A percentile compares a stretch with the other conserved stretches of the same genome.
phyloP scores from a whole-genome alignment of 2,888 invertebrate genomes.

The Dynastes hyllus region DNA sequence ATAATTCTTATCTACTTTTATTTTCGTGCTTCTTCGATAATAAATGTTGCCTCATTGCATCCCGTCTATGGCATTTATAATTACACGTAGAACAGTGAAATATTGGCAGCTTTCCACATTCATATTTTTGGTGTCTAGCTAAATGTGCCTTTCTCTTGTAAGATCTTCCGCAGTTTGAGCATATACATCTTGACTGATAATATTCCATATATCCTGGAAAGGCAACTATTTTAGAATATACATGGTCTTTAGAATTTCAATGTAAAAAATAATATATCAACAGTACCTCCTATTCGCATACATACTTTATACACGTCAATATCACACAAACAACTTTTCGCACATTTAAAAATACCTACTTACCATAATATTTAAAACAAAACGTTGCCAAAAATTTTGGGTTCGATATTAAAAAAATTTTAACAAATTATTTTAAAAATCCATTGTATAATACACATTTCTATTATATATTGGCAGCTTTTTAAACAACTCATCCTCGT shows the following conservation, averaged over 20 bases:
- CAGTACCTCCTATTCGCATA: too few relatives aligned
- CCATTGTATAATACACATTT: too few relatives aligned
- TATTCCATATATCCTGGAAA: slow-evolving; percentile 41
- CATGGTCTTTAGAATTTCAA: not conserved
- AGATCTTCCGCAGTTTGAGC: slow-evolving; percentile 54
- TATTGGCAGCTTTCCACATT: slow-evolving; percentile 59
- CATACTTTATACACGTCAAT: too few relatives aligned
- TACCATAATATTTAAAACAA: too few relatives aligned
- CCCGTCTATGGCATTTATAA: slow-evolving; percentile 49
- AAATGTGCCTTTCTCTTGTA: slow-evolving; percentile 57
- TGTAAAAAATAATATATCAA: slow-evolving; percentile 15
- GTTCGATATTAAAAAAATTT: too few relatives aligned
- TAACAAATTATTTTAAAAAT: too few relatives aligned
- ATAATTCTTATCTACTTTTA: slow-evolving; percentile 28
- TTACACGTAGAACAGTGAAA: slow-evolving; percentile 59
- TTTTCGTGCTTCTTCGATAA: slow-evolving; percentile 46
- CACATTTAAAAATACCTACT: too few relatives aligned
- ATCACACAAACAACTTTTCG: too few relatives aligned
- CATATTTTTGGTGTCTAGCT: slow-evolving; percentile 59
- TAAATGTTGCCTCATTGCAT: slow-evolving; percentile 47
- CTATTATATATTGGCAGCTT: too few relatives aligned
- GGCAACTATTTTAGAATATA: slow-evolving; percentile 15
- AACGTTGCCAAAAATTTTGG: too few relatives aligned
- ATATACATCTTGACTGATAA: slow-evolving; percentile 45
- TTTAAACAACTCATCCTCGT: too few relatives aligned